Conservation (phyloP, 2,888 invertebrate genomes). For the Camponotus fellah region DNA sequence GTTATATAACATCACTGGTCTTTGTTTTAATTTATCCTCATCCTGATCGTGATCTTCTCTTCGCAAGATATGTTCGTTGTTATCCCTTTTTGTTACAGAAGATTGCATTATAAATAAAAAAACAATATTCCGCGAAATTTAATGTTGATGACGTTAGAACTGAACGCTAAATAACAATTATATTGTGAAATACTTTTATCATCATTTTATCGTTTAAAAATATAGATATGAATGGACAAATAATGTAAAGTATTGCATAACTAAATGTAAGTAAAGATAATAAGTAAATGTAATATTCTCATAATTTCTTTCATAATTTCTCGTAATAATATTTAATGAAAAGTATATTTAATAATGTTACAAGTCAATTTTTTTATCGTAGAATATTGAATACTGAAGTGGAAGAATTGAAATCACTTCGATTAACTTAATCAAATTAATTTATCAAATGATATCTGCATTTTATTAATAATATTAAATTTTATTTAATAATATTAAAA, state of each 20-base stretch:
- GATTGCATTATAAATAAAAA: not conserved
- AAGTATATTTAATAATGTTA: not conserved
- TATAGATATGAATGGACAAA: not conserved
- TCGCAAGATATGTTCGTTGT: constrained; percentile 28
- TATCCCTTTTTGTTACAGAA: not conserved
- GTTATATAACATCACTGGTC: constrained; percentile 94
- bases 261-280: not conserved
- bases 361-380: not conserved
- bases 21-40: constrained; percentile 89
- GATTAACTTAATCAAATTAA: not conserved
- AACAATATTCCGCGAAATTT: not conserved
- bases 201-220: constrained; percentile 17
- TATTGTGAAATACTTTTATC: not conserved
- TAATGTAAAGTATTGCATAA: not conserved
- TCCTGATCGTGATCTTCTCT: constrained; percentile 83
- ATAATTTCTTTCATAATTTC: not conserved
- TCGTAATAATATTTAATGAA: not conserved
- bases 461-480: not conserved
- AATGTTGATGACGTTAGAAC: not conserved
- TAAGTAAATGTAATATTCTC: too few relatives aligned
- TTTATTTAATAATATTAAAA: too few relatives aligned
- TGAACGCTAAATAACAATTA: constrained; percentile 3
- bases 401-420: not conserved
- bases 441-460: not conserved
- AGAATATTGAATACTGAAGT: not conserved